Evolutionary conservation across 2,888 invertebrate genomes (phyloP).

Genomic region (Eupithecia centaureata): DNA sequence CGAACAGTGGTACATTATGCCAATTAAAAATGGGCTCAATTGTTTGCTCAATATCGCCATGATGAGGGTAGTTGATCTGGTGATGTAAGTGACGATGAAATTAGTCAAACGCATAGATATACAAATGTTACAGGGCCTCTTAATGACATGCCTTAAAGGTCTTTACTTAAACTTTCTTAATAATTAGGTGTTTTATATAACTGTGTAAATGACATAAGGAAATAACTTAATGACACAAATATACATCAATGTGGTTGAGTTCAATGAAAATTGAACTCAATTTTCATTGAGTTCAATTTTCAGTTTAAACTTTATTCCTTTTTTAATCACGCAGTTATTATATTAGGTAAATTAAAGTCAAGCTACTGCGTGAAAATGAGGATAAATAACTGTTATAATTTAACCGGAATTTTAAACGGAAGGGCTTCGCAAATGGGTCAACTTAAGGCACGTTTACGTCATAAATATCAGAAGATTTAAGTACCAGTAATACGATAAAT

Average conservation of each 20-base stretch:
- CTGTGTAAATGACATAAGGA: neutral
- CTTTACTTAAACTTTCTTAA: neutral
- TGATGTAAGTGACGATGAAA: neutral
- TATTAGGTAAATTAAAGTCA: neutral
- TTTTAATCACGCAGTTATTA: too few relatives aligned
- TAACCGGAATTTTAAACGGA: slow-evolving; percentile 6
- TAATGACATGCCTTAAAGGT: neutral
- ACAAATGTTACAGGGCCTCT: neutral
- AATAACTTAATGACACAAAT: too few relatives aligned
- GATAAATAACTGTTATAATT: slow-evolving; percentile 3
- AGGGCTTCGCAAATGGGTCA: slow-evolving; percentile 31
- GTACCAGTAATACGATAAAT: slow-evolving; percentile 74
- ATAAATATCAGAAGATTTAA: slow-evolving; percentile 62
- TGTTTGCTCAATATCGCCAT: neutral
- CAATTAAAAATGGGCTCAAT: neutral
- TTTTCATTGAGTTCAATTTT: too few relatives aligned
- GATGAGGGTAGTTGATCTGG: neutral
- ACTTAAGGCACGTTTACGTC: slow-evolving; percentile 43
- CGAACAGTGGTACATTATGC: neutral
- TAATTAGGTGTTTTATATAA: neutral
- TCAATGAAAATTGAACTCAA: too few relatives aligned
- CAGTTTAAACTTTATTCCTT: too few relatives aligned
- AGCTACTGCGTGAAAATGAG: neutral
- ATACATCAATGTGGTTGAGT: too few relatives aligned
- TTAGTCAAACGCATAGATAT: neutral